Percentiles rank a stretch among this genome's conserved stretches.
Conservation (phyloP, 2,888 invertebrate genomes). For the Ptychoptera albimana region DNA sequence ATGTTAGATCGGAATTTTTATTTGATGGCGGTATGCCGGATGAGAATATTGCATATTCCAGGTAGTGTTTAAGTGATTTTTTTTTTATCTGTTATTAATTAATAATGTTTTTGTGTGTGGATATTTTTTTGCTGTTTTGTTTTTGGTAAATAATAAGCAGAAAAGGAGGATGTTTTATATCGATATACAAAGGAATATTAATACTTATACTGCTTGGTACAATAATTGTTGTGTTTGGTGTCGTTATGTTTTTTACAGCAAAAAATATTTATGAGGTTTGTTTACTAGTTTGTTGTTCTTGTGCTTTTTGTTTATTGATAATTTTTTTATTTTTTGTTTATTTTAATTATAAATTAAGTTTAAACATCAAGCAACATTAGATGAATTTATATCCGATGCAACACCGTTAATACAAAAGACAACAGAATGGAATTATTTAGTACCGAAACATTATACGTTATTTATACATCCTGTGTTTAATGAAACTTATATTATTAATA, state of each 20-base stretch:
- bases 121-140: not conserved
- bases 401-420: conserved; percentile 6
- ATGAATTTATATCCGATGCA: conserved; percentile 4
- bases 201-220: conserved; percentile 3
- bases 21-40: conserved; percentile 2
- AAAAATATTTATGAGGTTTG: conserved; percentile 7
- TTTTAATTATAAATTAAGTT: not conserved
- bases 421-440: conserved; percentile 4
- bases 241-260: conserved; percentile 6
- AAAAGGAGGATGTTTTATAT: conserved; percentile 7
- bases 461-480: conserved; percentile 5
- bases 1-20: conserved; percentile 2
- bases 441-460: conserved; percentile 5
- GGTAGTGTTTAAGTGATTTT: not conserved
- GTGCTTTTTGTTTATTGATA: not conserved
- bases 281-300: not conserved
- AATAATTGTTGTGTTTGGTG: conserved; percentile 2
- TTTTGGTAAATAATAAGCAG: not conserved
- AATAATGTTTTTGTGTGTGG: not conserved
- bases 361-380: conserved; percentile 5
- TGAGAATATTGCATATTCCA: conserved; percentile 3
- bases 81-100: not conserved
- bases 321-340: not conserved
- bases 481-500: not conserved
- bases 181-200: conserved; percentile 6